Base-by-base conservation (phyloP, 1,140 invertebrate genomes). In the Paralvinella palmiformis region DNA sequence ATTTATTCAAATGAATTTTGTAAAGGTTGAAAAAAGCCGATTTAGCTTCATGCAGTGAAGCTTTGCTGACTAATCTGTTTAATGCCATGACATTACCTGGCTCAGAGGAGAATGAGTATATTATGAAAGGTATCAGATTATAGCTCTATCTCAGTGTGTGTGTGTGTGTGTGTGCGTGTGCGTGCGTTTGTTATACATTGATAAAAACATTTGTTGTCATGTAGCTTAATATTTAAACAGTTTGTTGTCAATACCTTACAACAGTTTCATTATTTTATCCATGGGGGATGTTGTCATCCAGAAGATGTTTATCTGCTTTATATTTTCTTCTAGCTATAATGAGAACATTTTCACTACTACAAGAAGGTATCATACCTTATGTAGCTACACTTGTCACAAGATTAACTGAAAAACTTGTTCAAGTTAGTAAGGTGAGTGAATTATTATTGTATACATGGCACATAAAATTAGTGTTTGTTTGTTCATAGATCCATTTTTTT, bases 71-170 rank as follows among this genome's bases (percentile, higher is more conserved):
- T 5, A 88, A 88, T 68, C 82, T 98, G 4, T 92, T 96, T 74
- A 76, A 76, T 6, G 85, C 88, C 27, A 81, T 97, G 41, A 85
- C 86, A 2, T 82, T 86, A 60, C 82, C 84, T 2, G 87, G 87
- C 13, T 92, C 91, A 1, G 84, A 88, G 68, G 94, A 98, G 82
- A 98, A 98, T 81, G 94, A 98, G 82, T 96, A 97, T 75, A 86
- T 92, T 1, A 98, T 98, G 93, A 97, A 94, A 86, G 88, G 76
- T 52, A 2, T 2, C 24, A 44, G 37, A 44, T n/a, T 44, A 15
- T 44, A n/a, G n/a, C n/a, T n/a, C n/a, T n/a, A n/a, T n/a, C n/a
- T n/a, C n/a, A n/a, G n/a, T n/a, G n/a, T n/a, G n/a, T n/a, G n/a
- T n/a, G n/a, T n/a, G n/a, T n/a, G n/a, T n/a, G n/a, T n/a, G n/a